Conservation (phyloP, 2,113 vertebrate species). For the Oxygymnocypris stewartii region DNA sequence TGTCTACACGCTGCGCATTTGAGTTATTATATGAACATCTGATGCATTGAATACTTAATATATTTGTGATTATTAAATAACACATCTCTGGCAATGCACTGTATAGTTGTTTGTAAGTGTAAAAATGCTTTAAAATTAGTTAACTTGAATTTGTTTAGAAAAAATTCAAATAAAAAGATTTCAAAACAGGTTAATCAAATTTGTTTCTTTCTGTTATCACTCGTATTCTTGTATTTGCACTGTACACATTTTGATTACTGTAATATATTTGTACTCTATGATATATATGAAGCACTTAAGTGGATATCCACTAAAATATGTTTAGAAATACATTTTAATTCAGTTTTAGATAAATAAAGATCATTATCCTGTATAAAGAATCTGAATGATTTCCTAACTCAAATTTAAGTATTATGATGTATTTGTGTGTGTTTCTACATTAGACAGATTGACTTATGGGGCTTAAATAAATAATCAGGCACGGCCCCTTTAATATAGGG, state of each 20-base stretch:
- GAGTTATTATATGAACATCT: background rate
- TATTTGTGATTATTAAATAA: background rate
- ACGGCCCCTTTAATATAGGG: too few species aligned
- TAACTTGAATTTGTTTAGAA: background rate
- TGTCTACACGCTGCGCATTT: constrained; percentile 20
- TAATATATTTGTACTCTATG: background rate
- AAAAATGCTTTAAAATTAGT: background rate
- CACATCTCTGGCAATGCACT: background rate
- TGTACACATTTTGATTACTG: background rate
- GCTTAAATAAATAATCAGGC: too few species aligned
- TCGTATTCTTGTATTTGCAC: constrained; percentile 13
- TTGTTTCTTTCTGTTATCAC: background rate
- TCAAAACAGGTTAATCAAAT: background rate
- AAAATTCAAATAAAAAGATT: background rate
- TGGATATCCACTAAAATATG: background rate
- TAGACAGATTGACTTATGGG: too few species aligned
- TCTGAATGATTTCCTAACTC: background rate
- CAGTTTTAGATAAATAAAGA: background rate
- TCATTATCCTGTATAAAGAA: background rate
- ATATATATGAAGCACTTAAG: background rate
- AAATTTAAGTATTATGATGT: background rate
- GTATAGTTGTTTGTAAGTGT: background rate
- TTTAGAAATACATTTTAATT: background rate
- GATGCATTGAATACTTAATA: background rate
- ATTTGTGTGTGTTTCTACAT: background rate